Evolutionary conservation across 2,888 invertebrate genomes (phyloP), one percentile per base, ranked within the genome.

Genomic region (Eupithecia tripunctaria): DNA sequence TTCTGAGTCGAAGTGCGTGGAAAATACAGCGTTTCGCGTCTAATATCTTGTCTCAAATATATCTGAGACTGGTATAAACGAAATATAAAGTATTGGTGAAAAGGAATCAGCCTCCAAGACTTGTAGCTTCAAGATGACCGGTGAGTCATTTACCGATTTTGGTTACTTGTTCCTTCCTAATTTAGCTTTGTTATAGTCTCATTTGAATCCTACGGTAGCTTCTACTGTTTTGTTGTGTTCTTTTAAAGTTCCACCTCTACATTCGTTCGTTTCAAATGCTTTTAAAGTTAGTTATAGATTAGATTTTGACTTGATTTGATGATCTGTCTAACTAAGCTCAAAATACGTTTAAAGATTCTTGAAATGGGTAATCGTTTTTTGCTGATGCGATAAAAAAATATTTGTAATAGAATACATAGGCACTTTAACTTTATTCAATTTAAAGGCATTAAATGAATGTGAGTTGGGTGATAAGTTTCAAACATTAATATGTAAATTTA

Each of bases 1-100:
- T 89, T 81, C 84, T 82, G 79, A 82, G 82, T 83, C 82, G 85
- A 84, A 83, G 79, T 80, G 83, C 86, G 82, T 73, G 79, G 84
- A 79, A 84, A 85, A 85, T 51, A 56, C 56, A 56, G 56, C 62
- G 25, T 64, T 64, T 32, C 21, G 36, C 25, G 38, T 41, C 5
- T 63, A 4, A 10, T 36, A 10, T 63, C 29, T 18, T 63, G 21
- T 38, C 32, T 62, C 60, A 14, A 5, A 56, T 21, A 56, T 21
- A 7, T 56, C 21, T 56, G 25, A 56, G 51, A 1, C 25, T 56
- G 0, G 25, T 56, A 10, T 51, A 51, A 21, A 51, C n/a, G 51
- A 12, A 21, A 2, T 51, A n/a, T 12, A 51, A 21, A 51, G 51
- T 51, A 59, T 27, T 59, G 27, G 59, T 43, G 62, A 36, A 29